Percentiles rank a stretch among this genome's conserved stretches.
Conservation (phyloP, 2,888 invertebrate genomes). For the Alviniconcha strummeri region DNA sequence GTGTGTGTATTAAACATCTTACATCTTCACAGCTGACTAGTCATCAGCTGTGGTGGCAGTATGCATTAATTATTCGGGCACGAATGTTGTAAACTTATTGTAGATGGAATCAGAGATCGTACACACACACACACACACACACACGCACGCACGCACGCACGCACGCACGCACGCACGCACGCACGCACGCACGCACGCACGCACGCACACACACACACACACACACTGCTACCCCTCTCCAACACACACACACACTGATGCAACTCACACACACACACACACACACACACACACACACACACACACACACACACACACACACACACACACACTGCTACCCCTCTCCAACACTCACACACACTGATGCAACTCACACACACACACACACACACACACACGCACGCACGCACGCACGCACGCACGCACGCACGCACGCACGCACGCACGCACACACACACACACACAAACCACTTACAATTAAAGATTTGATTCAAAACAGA, state of each 20-base stretch:
- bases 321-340: background rate
- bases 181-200: background rate
- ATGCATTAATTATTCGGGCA: too few relatives aligned
- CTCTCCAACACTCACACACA: background rate
- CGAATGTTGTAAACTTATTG: too few relatives aligned
- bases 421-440: background rate
- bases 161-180: background rate
- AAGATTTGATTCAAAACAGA: too few relatives aligned
- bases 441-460: background rate
- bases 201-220: background rate
- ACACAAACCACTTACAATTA: background rate
- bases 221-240: too few relatives aligned
- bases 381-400: background rate
- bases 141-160: background rate
- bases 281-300: background rate
- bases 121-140: too few relatives aligned
- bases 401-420: background rate
- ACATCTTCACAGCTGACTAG: too few relatives aligned
- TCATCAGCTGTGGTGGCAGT: too few relatives aligned
- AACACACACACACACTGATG: background rate
- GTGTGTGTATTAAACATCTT: background rate
- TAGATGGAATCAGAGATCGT: too few relatives aligned
- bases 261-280: background rate
- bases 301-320: background rate
- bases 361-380: too few relatives aligned